Evolutionary conservation across 2,888 invertebrate genomes (phyloP), one percentile per base, ranked within the genome.

Genomic region (Tenthredo livida): DNA sequence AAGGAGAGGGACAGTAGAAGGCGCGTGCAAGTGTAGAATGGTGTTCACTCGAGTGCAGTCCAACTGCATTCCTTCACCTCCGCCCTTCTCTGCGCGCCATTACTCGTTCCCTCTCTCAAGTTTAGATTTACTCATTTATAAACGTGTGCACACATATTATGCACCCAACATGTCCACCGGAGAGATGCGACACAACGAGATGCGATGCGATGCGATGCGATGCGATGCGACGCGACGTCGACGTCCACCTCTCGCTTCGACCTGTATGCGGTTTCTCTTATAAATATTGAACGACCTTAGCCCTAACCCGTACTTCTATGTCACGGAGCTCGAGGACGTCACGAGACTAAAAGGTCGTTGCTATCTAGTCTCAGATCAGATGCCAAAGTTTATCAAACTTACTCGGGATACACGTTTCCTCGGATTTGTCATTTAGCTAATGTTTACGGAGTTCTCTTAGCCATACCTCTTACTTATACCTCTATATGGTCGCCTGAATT

Each of bases 11-110:
- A 83, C 47, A 83, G 47, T 43, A 47, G n/a, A 70, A 83, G 83
- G 67, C 83, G 67, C 83, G 83, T 83, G 83, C 83, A 83, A 83
- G 83, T 83, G 83, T 83, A 83, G 83, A 83, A 83, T 70, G 83
- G 83, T 83, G 83, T 83, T 83, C 83, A 70, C 47, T 83, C 83
- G 83, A 67, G 67, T 82, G 85, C 80, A 83, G 85, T 85, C 85
- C 80, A 85, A 78, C 85, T 85, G 85, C 85, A 85, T 85, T 85
- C 85, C 85, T 85, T 67, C 70, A 82, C 72, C 85, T 85, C 85
- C 80, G 70, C 72, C 70, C 85, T 82, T 58, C 82, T 82, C 82
- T 82, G 82, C 72, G 65, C 54, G 80, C 72, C 85, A 82, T 85
- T 85, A 77, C 85, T 54, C 85, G 54, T 83, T 80, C 78, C 84